Evolutionary conservation across 2,797 vertebrate species (phyloP).

Genomic region (Geotrypetes seraphini): DNA sequence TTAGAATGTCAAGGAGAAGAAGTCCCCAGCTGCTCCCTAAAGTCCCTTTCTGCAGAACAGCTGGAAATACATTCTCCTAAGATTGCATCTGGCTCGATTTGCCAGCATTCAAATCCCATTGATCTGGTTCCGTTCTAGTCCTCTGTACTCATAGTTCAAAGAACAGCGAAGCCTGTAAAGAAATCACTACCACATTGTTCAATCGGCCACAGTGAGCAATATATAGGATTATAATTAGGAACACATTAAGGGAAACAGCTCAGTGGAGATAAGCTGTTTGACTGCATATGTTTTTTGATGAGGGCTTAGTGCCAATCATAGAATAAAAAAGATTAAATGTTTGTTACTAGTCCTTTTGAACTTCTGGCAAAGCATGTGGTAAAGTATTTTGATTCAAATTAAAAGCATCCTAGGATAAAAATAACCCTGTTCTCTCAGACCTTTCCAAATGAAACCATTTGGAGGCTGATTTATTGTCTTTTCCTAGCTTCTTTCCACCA

Average conservation of each 20-base stretch:
- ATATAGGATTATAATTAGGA: constrained; percentile 72
- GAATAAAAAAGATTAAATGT: constrained; percentile 69
- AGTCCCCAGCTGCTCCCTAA: constrained; percentile 47
- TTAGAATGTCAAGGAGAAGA: too few species aligned
- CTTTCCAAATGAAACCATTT: constrained; percentile 60
- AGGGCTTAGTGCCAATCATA: constrained; percentile 60
- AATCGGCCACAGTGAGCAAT: constrained; percentile 58
- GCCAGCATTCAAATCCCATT: constrained; percentile 58
- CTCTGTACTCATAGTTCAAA: constrained; percentile 71
- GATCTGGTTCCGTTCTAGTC: constrained; percentile 64
- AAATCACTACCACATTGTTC: constrained; percentile 76
- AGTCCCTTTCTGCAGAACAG: constrained; percentile 57
- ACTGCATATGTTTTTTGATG: constrained; percentile 59
- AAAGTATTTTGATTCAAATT: constrained; percentile 67
- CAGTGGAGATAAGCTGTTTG: constrained; percentile 63
- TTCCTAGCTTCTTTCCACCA: constrained; percentile 48
- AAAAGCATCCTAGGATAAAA: constrained; percentile 76
- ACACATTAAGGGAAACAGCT: constrained; percentile 69
- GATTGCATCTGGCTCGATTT: constrained; percentile 64
- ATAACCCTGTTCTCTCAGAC: constrained; percentile 58
- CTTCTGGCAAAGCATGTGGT: constrained; percentile 69
- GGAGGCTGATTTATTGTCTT: constrained; percentile 52
- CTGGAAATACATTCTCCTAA: constrained; percentile 58
- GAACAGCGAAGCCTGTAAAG: constrained; percentile 60
- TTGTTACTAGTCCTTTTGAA: constrained; percentile 71